Conservation (phyloP, 2,888 invertebrate species). For the Hydraecia micacea region DNA sequence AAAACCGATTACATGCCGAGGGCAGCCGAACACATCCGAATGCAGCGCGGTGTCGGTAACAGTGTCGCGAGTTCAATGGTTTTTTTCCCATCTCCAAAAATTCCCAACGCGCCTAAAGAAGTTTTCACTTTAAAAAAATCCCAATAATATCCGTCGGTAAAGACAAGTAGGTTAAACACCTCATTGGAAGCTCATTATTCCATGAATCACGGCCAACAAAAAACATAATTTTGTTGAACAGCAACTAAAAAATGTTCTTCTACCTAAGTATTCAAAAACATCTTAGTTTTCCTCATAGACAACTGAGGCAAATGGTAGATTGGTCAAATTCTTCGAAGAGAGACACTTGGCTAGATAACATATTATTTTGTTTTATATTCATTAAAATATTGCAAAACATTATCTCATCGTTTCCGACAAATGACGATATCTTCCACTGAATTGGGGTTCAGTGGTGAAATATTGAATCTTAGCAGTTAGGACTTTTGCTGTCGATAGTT, state of each 20-base stretch:
- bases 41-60: too few relatives aligned
- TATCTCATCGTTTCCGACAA: conserved; percentile 76
- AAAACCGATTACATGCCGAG: too few relatives aligned
- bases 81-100: too few relatives aligned
- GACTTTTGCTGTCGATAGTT: not conserved
- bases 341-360: not conserved
- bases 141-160: not conserved
- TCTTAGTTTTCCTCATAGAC: conserved; percentile 21
- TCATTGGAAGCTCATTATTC: conserved; percentile 1
- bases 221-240: conserved; percentile 19
- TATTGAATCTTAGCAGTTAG: not conserved
- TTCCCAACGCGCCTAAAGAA: too few relatives aligned
- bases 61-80: too few relatives aligned
- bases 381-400: conserved; percentile 71
- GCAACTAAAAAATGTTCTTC: not conserved
- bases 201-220: conserved; percentile 26
- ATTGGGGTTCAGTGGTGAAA: conserved; percentile 67
- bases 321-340: conserved; percentile 27
- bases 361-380: conserved; percentile 29
- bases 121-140: too few relatives aligned
- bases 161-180: conserved; percentile 7
- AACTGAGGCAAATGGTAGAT: not conserved
- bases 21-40: too few relatives aligned
- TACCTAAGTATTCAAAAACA: conserved; percentile 1
- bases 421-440: conserved; percentile 74